Evolutionary conservation across 2,797 vertebrate species (phyloP), one percentile per base, ranked within the genome.

Genomic region (Lepus townsendii): DNA sequence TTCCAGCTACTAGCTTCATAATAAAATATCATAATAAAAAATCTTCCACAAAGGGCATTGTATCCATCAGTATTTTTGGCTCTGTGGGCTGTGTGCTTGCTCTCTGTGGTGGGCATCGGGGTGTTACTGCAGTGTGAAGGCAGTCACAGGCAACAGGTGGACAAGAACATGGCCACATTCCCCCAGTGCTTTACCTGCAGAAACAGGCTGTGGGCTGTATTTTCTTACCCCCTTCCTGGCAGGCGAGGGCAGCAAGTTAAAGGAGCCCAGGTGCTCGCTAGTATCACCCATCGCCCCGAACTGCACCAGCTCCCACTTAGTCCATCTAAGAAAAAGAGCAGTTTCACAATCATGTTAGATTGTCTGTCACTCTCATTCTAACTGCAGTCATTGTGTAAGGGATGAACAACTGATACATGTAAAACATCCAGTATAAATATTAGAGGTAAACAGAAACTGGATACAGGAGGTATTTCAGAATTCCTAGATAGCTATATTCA

Each of bases 391-490:
- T 32, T 94, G 54, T 62, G 83, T 88, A 80, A 92, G 71, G n/a
- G 91, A 88, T 77, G 26, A 87, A 78, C 86, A 87, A 90, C 66
- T 22, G 22, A 50, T 76, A 13, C 60, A 42, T 65, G 38, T 86
- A 54, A 96, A 92, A 78, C 57, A 63, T 2, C 26, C n/a, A 57
- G 10, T 35, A 69, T 71, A 91, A 90, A 91, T 42, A 72, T 83
- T 30, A 92, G 75, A 90, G 62, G 72, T 42, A 87, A 71, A 54
- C 65, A 63, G 52, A 83, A 84, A 88, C 6, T 78, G 52, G 91
- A 77, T 72, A 73, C 94, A 92, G 47, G 90, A n/a, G 42, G 32
- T 68, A 94, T 90, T 90, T 95, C 69, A 90, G 52, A 88, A 73
- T 69, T 90, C 80, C 75, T 22, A 83, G 65, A 90, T 13, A 90